Evolutionary conservation across 2,113 vertebrate genomes (phyloP).

Genomic region (Sylvia atricapilla): DNA sequence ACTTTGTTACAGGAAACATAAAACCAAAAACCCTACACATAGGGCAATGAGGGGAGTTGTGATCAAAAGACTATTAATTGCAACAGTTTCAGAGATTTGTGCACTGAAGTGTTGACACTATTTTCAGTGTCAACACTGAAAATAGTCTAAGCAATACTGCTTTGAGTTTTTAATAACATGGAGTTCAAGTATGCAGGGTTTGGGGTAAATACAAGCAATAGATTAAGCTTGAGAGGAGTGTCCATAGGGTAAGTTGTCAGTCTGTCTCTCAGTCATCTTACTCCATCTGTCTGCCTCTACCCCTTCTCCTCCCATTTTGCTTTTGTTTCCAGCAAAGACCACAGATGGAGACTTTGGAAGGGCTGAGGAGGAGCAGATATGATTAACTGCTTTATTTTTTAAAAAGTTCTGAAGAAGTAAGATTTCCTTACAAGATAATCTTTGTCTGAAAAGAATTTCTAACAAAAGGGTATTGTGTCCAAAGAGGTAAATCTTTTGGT

Average conservation of each 20-base stretch:
- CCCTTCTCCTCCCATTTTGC: not conserved
- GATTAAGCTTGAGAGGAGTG: not conserved
- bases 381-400: not conserved
- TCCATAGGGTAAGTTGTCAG: not conserved
- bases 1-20: not conserved
- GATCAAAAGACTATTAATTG: not conserved
- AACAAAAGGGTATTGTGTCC: not conserved
- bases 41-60: not conserved
- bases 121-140: not conserved
- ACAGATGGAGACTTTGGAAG: not conserved
- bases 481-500: not conserved
- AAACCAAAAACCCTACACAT: not conserved
- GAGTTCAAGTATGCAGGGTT: not conserved
- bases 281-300: not conserved
- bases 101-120: not conserved
- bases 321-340: not conserved
- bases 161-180: not conserved
- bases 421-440: not conserved
- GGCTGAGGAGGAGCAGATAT: not conserved
- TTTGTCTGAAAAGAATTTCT: constrained; percentile 12
- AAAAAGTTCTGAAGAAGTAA: not conserved
- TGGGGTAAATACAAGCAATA: not conserved
- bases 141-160: not conserved
- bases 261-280: not conserved
- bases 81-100: not conserved